Evolutionary conservation across 2,113 vertebrate genomes (phyloP).

Genomic region (Nerophis lumbriciformis): DNA sequence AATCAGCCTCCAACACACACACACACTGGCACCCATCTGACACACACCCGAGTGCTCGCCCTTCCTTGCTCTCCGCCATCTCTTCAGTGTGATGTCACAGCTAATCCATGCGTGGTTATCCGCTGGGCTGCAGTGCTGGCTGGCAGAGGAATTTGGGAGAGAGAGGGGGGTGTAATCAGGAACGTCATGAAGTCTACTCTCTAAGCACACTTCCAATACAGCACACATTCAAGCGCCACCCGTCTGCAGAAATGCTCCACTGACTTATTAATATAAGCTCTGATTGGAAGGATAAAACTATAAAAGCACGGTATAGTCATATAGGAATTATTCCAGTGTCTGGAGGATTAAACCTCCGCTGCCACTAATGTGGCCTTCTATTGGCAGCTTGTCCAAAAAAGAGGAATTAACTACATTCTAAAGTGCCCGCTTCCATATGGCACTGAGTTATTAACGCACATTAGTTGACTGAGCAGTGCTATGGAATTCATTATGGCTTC

Average conservation of each 20-base stretch:
- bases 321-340: constrained; percentile 49
- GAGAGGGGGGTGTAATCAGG: constrained; percentile 31
- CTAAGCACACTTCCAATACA: constrained; percentile 41
- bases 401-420: constrained; percentile 61
- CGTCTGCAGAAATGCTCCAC: constrained; percentile 24
- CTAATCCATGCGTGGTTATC: constrained; percentile 71
- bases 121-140: constrained; percentile 62
- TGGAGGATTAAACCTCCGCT: constrained; percentile 50
- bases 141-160: constrained; percentile 48
- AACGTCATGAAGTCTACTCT: constrained; percentile 51
- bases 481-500: constrained; percentile 65
- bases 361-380: constrained; percentile 39
- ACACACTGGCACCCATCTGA: constrained; percentile 32
- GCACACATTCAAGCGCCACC: constrained; percentile 18
- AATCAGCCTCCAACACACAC: constrained; percentile 72
- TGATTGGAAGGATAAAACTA: constrained; percentile 49
- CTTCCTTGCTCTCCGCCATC: constrained; percentile 64
- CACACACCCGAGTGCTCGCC: constrained; percentile 49
- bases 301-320: constrained; percentile 9
- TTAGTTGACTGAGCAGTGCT: constrained; percentile 57
- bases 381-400: constrained; percentile 63
- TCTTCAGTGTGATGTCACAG: constrained; percentile 69
- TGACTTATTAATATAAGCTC: constrained; percentile 24
- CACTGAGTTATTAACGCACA: constrained; percentile 63
- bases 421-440: constrained; percentile 59